Conservation (phyloP, 2,113 vertebrate species). For the Triplophysa tibetana region DNA sequence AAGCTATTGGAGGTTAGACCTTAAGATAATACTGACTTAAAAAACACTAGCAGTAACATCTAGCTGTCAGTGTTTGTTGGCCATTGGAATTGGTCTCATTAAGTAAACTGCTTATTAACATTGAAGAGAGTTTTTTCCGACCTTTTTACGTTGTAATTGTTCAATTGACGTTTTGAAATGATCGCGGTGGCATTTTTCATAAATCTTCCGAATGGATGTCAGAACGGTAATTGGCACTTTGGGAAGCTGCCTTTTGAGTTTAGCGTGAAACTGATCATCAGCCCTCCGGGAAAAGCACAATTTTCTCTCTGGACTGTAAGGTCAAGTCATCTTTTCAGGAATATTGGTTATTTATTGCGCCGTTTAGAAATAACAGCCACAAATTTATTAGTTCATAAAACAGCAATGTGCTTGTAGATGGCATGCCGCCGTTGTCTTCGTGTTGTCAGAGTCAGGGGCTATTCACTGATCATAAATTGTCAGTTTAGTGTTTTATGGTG, state of each 20-base stretch:
- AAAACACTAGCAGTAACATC: not conserved
- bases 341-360: constrained; percentile 72
- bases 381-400: constrained; percentile 72
- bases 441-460: constrained; percentile 60
- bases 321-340: constrained; percentile 66
- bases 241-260: constrained; percentile 64
- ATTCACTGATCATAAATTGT: constrained; percentile 24
- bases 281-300: constrained; percentile 49
- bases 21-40: not conserved
- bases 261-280: constrained; percentile 40
- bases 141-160: constrained; percentile 64
- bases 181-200: constrained; percentile 35
- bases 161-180: constrained; percentile 56
- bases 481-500: constrained; percentile 6
- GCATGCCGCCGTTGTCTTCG: constrained; percentile 52
- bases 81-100: constrained; percentile 55
- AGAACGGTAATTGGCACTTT: constrained; percentile 72
- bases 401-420: constrained; percentile 61
- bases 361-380: constrained; percentile 62
- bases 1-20: constrained; percentile 66
- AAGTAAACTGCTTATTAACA: constrained; percentile 68
- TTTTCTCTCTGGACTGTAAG: constrained; percentile 55
- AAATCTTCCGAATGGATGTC: constrained; percentile 61
- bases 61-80: constrained; percentile 40
- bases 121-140: constrained; percentile 6